A percentile compares a stretch with the other conserved stretches of the same genome.
Evolutionary conservation across 2,113 vertebrate species (phyloP).

Genomic region (Meles meles): DNA sequence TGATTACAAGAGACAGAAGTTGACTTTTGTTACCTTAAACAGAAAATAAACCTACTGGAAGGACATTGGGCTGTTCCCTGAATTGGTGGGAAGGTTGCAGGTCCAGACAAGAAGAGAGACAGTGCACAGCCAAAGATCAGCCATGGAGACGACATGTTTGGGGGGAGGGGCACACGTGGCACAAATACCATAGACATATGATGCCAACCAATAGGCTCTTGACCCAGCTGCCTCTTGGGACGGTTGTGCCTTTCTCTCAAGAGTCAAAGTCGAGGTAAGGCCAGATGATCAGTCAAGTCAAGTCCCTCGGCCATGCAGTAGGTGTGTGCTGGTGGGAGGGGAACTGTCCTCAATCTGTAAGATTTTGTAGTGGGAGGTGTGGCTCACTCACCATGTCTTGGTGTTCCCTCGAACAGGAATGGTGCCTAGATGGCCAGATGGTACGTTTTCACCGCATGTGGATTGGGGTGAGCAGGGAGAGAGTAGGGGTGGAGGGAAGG

Average conservation of each 20-base stretch:
- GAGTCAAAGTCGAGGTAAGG: background rate
- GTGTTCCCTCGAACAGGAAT: background rate
- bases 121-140: background rate
- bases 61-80: background rate
- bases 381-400: background rate
- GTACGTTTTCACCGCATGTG: too few species aligned
- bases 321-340: background rate
- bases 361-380: background rate
- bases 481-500: too few species aligned
- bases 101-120: background rate
- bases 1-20: background rate
- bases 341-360: background rate
- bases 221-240: background rate
- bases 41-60: background rate
- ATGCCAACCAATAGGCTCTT: background rate
- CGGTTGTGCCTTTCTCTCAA: background rate
- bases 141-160: too few species aligned
- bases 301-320: background rate
- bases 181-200: background rate
- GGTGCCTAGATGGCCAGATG: background rate
- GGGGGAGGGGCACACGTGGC: background rate
- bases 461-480: background rate
- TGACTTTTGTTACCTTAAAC: background rate
- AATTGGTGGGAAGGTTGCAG: background rate
- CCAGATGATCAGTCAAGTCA: background rate